Base-by-base conservation (phyloP, 2,113 vertebrate genomes). In the Monopterus albus region DNA sequence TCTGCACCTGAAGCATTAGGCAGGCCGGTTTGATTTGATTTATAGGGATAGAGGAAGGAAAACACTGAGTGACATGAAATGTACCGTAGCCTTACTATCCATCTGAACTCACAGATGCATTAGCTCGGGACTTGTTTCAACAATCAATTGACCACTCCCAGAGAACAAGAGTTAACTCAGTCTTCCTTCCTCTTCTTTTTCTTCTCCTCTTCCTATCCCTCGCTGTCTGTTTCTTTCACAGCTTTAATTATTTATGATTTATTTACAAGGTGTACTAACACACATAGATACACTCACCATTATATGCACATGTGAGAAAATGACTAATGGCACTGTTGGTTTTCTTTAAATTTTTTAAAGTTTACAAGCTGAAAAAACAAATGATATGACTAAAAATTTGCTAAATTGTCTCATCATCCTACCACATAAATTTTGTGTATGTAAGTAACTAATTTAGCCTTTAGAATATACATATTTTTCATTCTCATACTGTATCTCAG, bases 171-270 rank as follows among this genome's bases (percentile, higher is more conserved):
- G n/a, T 87, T 78, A 67, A 25, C 33, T 67, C 21, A 50, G 60
- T 77, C 52, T 58, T 50, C 50, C 52, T 17, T 40, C 26, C 23
- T 59, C 61, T 29, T 56, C 57, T 39, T 35, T 35, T 53, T 58
- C 57, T 62, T 14, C 15, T 26, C 61, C 61, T 73, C 31, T 47
- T 11, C 7, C 57, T 70, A 25, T 49, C 73, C 28, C 45, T 36
- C 31, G 28, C 38, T 21, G 56, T 76, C 50, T 62, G 62, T 81
- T 76, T 78, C 79, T 87, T 81, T 76, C 61, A 78, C 67, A 70
- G 51, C 72, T 78, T 81, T 79, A 79, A 88, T 89, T 87, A 88
- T 89, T 87, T 79, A 86, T 88, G 87, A 88, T 90, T 87, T 90
- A 89, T 90, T 87, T 83, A 87, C 75, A 73, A 69, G 71, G 71